Conservation (phyloP, 1,140 invertebrate species). For the Heliconius congener region DNA sequence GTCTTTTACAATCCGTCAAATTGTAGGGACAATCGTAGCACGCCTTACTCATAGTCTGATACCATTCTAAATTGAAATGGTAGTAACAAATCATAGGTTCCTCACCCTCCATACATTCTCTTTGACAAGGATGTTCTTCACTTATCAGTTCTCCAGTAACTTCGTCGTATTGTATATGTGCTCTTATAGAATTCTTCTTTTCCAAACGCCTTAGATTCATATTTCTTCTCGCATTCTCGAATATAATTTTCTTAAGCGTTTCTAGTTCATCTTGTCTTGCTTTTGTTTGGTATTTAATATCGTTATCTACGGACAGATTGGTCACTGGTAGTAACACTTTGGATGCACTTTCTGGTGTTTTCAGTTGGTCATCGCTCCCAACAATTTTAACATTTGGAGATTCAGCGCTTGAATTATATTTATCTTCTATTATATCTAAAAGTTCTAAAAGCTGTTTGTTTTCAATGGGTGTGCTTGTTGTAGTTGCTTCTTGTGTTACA, state of each 20-base stretch:
- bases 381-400: constrained; percentile 49
- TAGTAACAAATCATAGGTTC: constrained; percentile 86
- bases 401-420: constrained; percentile 36
- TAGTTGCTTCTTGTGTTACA: constrained; percentile 30
- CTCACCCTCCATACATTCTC: constrained; percentile 76
- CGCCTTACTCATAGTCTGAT: constrained; percentile 92
- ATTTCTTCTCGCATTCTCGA: constrained; percentile 38
- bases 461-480: background rate
- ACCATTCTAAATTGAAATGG: constrained; percentile 88
- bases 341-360: constrained; percentile 61
- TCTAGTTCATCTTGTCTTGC: constrained; percentile 34
- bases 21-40: constrained; percentile 92
- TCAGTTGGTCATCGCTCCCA: constrained; percentile 42
- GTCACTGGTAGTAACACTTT: constrained; percentile 57
- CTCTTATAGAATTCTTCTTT: constrained; percentile 53
- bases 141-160: constrained; percentile 67
- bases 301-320: constrained; percentile 42
- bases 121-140: constrained; percentile 76
- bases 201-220: constrained; percentile 32
- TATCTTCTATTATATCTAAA: constrained; percentile 31
- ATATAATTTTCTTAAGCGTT: constrained; percentile 30
- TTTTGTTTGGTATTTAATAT: constrained; percentile 46
- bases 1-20: constrained; percentile 87
- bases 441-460: constrained; percentile 19
- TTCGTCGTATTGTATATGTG: constrained; percentile 68